A percentile compares a stretch with the other conserved stretches of the same genome.
These are phyloP conservation scores for Protonemura montana DNA, from an alignment of 2,888 invertebrate species.

Conservation along the genomic window DNA sequence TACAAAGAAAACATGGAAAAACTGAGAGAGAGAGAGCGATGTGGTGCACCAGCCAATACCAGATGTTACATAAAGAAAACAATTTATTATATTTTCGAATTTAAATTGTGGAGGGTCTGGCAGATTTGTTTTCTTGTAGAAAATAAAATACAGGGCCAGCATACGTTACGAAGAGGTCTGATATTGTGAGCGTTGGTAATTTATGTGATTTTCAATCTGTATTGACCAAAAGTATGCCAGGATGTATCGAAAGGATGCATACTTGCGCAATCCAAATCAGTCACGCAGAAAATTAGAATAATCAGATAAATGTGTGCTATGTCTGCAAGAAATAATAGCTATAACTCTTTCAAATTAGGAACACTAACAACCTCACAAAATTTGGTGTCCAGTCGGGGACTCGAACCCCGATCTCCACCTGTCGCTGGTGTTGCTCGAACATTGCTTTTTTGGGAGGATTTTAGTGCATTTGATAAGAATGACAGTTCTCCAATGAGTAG, in stretches of 20 bases:
- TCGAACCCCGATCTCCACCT: no score
- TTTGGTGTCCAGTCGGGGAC: no score
- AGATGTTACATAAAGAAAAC: slow-evolving; percentile 34
- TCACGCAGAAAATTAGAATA: neutral
- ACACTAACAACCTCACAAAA: no score
- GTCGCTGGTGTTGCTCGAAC: no score
- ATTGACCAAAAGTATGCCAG: neutral
- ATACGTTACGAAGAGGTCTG: slow-evolving; percentile 21
- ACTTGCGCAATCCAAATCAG: neutral
- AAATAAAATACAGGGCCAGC: slow-evolving; percentile 1
- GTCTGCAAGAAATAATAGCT: no score
- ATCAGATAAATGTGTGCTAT: neutral
- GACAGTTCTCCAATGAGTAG: no score
- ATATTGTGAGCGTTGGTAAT: slow-evolving; percentile 14
- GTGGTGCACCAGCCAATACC: slow-evolving; percentile 31
- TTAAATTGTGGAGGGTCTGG: slow-evolving; percentile 36
- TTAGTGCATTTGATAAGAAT: no score
- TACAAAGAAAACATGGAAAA: slow-evolving; percentile 20
- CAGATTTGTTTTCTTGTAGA: slow-evolving; percentile 33
- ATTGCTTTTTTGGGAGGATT: no score
- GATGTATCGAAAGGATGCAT: neutral
- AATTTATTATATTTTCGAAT: slow-evolving; percentile 42
- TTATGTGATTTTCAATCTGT: slow-evolving; percentile 27
- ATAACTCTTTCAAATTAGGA: no score
- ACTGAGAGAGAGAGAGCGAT: neutral